Percentiles rank a stretch among this genome's conserved stretches.
Evolutionary conservation across 1,140 invertebrate species (phyloP).

Genomic region (Leptopilina boulardi): DNA sequence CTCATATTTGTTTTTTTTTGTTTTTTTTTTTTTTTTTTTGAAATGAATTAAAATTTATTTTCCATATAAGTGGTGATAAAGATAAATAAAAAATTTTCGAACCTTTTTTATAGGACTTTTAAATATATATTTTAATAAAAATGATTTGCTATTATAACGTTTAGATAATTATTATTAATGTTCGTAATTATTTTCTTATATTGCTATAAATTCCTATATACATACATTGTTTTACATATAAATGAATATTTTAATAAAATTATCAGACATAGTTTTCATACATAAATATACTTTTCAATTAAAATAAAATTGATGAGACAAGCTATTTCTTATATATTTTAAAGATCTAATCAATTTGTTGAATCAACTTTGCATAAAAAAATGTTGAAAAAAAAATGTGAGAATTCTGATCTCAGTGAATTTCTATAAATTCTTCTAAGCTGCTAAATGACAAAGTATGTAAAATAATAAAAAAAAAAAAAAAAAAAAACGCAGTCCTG

Average conservation of each 20-base stretch:
- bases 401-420: background rate
- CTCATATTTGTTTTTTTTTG: too few relatives aligned
- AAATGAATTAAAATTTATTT: too few relatives aligned
- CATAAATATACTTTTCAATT: background rate
- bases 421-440: background rate
- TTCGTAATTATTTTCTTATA: too few relatives aligned
- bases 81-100: too few relatives aligned
- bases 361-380: background rate
- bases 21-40: too few relatives aligned
- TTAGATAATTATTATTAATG: too few relatives aligned
- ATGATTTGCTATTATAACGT: too few relatives aligned
- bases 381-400: background rate
- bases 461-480: background rate
- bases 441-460: background rate
- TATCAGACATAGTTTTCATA: background rate
- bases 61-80: too few relatives aligned
- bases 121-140: too few relatives aligned
- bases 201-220: too few relatives aligned
- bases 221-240: background rate
- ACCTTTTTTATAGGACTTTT: too few relatives aligned
- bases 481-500: background rate
- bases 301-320: slow-evolving; percentile 5
- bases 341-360: slow-evolving; percentile 8
- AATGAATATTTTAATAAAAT: slow-evolving; percentile 3
- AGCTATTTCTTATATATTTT: background rate